Evolutionary conservation across 2,888 invertebrate species (phyloP).

Genomic region (Xanthorhoe designata): DNA sequence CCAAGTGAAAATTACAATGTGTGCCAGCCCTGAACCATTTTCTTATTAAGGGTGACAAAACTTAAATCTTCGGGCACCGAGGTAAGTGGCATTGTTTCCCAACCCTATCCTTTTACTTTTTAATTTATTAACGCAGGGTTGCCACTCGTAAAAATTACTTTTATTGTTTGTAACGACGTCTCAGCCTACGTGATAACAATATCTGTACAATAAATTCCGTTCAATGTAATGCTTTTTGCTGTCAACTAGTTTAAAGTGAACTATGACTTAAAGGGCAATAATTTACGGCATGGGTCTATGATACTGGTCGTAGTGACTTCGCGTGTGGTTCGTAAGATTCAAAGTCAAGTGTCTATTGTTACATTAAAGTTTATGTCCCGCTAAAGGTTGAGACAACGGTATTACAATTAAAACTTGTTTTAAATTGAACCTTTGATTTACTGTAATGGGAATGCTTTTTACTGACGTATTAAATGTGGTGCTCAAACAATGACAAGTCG

Average conservation of each 20-base stretch:
- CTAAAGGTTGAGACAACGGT: constrained; percentile 73
- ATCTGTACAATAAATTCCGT: constrained; percentile 75
- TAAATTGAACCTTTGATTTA: constrained; percentile 74
- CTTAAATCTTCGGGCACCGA: constrained; percentile 73
- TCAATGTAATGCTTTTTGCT: constrained; percentile 57
- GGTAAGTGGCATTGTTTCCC: constrained; percentile 80
- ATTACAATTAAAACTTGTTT: constrained; percentile 69
- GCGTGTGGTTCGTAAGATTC: constrained; percentile 68
- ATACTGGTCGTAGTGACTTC: constrained; percentile 49
- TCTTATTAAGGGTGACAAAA: constrained; percentile 71
- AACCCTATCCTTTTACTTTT: constrained; percentile 75
- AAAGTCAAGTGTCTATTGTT: constrained; percentile 78
- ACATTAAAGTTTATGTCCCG: constrained; percentile 69
- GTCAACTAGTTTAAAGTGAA: constrained; percentile 50
- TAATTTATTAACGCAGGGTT: constrained; percentile 84
- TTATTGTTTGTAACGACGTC: constrained; percentile 84
- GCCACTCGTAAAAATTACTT: constrained; percentile 84
- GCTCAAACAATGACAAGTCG: constrained; percentile 67
- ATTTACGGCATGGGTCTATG: constrained; percentile 34
- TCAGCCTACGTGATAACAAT: constrained; percentile 85
- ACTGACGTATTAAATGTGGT: constrained; percentile 66
- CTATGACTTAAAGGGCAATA: constrained; percentile 36
- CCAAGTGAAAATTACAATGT: not conserved
- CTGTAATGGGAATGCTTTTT: constrained; percentile 74
- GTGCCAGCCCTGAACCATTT: constrained; percentile 53